Evolutionary conservation across 2,797 vertebrate genomes (phyloP), one percentile per base, ranked within the genome.

Genomic region (Pelobates cultripes): DNA sequence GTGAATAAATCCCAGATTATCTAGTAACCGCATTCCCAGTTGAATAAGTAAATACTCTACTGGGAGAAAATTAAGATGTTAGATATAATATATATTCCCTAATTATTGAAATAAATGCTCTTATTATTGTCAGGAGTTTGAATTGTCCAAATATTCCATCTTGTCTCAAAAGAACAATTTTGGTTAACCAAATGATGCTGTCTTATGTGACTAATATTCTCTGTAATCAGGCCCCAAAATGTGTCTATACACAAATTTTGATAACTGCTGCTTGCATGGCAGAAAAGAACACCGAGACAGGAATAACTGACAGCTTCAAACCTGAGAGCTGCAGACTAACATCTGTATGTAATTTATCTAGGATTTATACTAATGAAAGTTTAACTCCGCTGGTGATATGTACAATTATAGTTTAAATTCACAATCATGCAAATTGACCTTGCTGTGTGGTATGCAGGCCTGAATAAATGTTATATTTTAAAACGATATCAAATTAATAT

Each of bases 301-400:
- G 74, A 77, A 80, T 80, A 84, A 91, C 87, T 77, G 83, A 89
- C 88, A 90, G 87, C 76, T 86, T 85, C 80, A 92, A 87, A 84
- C 85, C 90, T 86, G 13, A 17, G 82, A 91, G 87, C 86, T 87
- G 15, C 77, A 82, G 78, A 86, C 67, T 84, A 86, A 90, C 92
- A 94, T 94, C 92, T 94, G 93, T 85, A 77, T 84, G 90, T 92
- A 89, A 93, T 94, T 94, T 94, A 91, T 90, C 85, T 86, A 85
- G 87, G 91, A 90, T 92, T 93, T 94, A 90, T 88, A 88, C 92
- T 90, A 87, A 88, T 90, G 91, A 92, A 94, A 92, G 85, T 88
- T 91, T 90, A 93, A 93, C 90, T 93, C 87, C 87, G 82, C 83
- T 92, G 91, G 93, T 91, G 89, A 92, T 91, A 89, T 86, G 82